Evolutionary conservation across 2,888 invertebrate species (phyloP), one percentile per base, ranked within the genome.

Genomic region (Callinectes sapidus): DNA sequence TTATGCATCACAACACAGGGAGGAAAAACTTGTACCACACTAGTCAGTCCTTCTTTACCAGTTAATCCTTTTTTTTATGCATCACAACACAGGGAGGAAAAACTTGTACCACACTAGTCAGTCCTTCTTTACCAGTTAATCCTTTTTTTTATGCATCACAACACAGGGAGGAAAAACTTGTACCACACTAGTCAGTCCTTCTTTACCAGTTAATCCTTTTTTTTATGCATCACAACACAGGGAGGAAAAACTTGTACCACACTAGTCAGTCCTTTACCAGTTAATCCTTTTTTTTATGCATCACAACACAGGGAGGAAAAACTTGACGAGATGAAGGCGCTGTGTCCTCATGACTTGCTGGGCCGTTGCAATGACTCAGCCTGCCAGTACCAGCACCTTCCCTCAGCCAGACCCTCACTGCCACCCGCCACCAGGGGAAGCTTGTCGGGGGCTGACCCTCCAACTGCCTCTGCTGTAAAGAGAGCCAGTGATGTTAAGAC

Each of bases 301-400:
- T 14, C 71, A 71, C 90, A 90, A 86, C 35, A 23, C 86, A 90
- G 90, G 55, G 61, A 28, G 81, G 87, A 89, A 48, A 89, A 87
- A 87, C 85, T 94, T 48, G 94, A 92, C n/a, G 94, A 94, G 71
- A 91, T 94, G 91, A 92, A 90, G 39, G 90, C 42, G 32, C 90
- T 94, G 91, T 94, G 94, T 88, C 94, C 94, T 8, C 90, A 94
- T 54, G 94, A 94, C 88, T 61, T 94, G 32, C 91, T 94, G 48
- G 94, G 94, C 16, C 91, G 94, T 23, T 94, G 94, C 77, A 94
- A 94, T 54, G 94, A 94, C 32, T 90, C 91, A 55, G 87, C 91
- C 71, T 94, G 94, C 91, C 48, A 90, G 8, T 94, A 94, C 91
- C 94, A 94, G 42, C 94, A 94, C 85, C 86, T 93, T 18, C 66